phyloP scores from a whole-genome alignment of 2,797 vertebrate genomes.

The Bovichtus variegatus region DNA sequence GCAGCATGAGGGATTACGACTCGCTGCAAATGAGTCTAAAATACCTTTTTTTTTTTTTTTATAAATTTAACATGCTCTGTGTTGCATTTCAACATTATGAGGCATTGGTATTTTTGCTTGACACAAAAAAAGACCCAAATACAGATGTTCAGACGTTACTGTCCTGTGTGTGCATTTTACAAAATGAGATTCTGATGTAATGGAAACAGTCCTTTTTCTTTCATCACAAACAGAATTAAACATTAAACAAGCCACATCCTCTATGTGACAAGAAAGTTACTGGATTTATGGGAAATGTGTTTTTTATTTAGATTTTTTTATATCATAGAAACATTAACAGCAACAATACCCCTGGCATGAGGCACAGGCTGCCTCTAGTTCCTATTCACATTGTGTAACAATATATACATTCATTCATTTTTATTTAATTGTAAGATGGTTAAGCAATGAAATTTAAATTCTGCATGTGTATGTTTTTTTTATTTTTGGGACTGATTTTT shows the following conservation, averaged over 20 bases:
- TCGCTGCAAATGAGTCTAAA: neutral
- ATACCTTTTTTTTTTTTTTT: no score
- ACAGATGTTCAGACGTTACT: neutral
- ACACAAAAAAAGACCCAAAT: constrained; percentile 1
- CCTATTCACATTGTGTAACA: neutral
- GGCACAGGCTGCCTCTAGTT: neutral
- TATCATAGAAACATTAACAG: constrained; percentile 1
- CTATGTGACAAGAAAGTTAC: constrained; percentile 18
- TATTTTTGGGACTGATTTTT: neutral
- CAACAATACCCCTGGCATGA: neutral
- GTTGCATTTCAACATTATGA: neutral
- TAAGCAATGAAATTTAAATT: neutral
- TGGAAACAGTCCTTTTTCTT: constrained; percentile 26
- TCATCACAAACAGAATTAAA: constrained; percentile 1
- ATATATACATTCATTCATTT: neutral
- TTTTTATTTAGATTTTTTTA: no score
- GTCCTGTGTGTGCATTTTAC: neutral
- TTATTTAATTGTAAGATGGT: neutral
- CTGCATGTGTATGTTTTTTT: neutral
- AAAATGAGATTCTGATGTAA: constrained; percentile 10
- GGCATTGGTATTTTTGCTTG: neutral
- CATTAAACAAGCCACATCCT: constrained; percentile 30
- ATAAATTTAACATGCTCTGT: neutral
- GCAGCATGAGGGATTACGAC: neutral
- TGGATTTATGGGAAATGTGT: constrained; percentile 27